phyloP scores from a whole-genome alignment of 2,797 vertebrate species.

The Tragopan temminckii region DNA sequence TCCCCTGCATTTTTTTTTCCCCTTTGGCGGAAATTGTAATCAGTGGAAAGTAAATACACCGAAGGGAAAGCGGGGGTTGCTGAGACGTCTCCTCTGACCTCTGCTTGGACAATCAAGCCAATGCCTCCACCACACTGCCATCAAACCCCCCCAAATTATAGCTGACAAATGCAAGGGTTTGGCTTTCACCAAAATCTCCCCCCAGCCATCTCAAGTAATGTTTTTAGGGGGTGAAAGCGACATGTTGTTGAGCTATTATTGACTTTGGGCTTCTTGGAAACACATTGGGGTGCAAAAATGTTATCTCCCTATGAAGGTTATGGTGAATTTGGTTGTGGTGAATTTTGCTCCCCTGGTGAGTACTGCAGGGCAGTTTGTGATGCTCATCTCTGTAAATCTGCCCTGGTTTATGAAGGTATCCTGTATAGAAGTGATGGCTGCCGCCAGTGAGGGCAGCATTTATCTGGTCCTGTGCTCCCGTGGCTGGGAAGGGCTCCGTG shows the following conservation, averaged over 20 bases:
- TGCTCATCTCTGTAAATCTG: neutral
- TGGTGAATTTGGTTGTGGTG: neutral
- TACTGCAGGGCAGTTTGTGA: fast-evolving
- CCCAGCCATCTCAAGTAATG: neutral
- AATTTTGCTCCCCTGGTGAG: neutral
- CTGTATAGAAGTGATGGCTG: neutral
- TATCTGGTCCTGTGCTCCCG: neutral
- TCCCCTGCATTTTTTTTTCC: neutral
- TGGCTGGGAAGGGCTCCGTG: neutral
- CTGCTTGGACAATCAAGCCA: neutral
- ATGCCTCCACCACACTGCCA: neutral
- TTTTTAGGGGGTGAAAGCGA: neutral
- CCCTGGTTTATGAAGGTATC: neutral
- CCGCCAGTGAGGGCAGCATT: neutral
- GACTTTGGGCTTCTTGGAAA: neutral
- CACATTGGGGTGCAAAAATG: fast-evolving
- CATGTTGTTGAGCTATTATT: neutral
- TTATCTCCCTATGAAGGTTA: neutral
- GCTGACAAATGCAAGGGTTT: neutral
- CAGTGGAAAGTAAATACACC: slow-evolving; percentile 54
- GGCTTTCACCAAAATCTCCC: neutral
- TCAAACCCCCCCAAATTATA: neutral
- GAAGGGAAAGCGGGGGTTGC: neutral
- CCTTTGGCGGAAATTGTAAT: slow-evolving; percentile 49
- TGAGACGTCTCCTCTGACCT: slow-evolving; percentile 5